These are phyloP conservation scores for Ptychobarbus kaznakovi DNA, from an alignment of 2,797 vertebrate species.

Conservation along the genomic window DNA sequence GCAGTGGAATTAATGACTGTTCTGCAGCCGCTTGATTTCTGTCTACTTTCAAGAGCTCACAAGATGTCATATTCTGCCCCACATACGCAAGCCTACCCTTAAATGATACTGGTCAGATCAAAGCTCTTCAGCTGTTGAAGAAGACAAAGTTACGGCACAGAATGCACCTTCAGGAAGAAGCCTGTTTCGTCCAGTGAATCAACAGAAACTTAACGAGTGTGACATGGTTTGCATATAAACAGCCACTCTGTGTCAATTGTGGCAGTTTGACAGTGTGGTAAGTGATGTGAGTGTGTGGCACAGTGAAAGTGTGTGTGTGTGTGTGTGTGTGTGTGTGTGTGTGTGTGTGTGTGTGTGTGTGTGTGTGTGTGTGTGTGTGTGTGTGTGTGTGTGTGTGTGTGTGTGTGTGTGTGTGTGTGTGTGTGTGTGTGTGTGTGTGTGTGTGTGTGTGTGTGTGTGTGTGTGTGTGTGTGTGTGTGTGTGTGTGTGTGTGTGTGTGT, in stretches of 20 bases:
- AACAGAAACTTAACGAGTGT: conserved; percentile 25
- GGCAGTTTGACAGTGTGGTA: conserved; percentile 42
- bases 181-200: conserved; percentile 35
- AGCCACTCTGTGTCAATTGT: conserved; percentile 36
- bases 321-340: conserved; percentile 34
- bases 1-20: conserved; percentile 25
- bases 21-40: conserved; percentile 15
- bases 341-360: conserved; percentile 21
- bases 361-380: conserved; percentile 13
- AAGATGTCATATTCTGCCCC: conserved; percentile 6
- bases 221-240: conserved; percentile 47
- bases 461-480: not conserved
- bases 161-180: not conserved
- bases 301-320: not conserved
- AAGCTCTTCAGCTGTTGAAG: conserved; percentile 4
- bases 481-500: conserved; percentile 31
- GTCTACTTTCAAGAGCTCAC: conserved; percentile 7
- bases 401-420: conserved; percentile 39
- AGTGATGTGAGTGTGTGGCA: conserved; percentile 12
- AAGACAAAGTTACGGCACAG: not conserved
- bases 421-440: conserved; percentile 2
- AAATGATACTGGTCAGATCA: conserved; percentile 21
- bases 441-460: conserved; percentile 37
- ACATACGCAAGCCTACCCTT: not conserved
- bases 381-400: conserved; percentile 16